Evolutionary conservation across 2,113 vertebrate species (phyloP), one percentile per base, ranked within the genome.

Genomic region (Oenanthe melanoleuca): DNA sequence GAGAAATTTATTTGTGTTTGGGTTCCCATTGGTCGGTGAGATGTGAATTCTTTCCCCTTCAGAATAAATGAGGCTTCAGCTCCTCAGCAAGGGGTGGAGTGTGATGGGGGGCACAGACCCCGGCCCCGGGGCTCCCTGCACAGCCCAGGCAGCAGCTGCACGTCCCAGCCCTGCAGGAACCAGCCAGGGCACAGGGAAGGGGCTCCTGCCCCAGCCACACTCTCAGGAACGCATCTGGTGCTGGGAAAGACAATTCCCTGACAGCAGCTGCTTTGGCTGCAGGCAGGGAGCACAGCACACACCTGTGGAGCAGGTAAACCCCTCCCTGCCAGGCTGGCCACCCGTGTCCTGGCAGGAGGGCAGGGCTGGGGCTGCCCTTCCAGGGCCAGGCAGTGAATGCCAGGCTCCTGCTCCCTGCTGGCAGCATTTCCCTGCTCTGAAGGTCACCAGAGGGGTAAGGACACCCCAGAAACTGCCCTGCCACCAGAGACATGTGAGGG

Each of bases 1-100:
- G 94, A 86, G 95, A 97, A 96, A 98, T 97, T 96, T 95, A 98
- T 97, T 97, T 97, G 97, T 97, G 95, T 97, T 97, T 97, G 94
- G 93, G 93, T 93, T 88, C 20, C 13, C 15, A 31, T 49, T 70
- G 94, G 94, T 87, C 14, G 33, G 84, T 20, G 72, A 92, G 86
- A 96, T 77, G 91, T 20, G 92, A 82, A 88, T 79, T 56, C 88
- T 82, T 74, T 80, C 73, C 95, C 92, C 55, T 55, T 44, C 65
- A 57, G 96, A 95, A 96, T 95, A 92, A 95, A 91, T 60, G 63
- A 92, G 80, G 52, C 28, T 31, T 34, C 49, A 42, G 82, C 47
- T 67, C 16, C 16, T 14, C 1, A 1, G 34, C 14, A n/a, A 73
- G 28, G 67, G 21, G 37, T 26, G 19, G 45, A 81, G 86, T 0